These are phyloP conservation scores for Callorhinus ursinus DNA, from an alignment of 2,113 vertebrate species.

Conservation along the genomic window DNA sequence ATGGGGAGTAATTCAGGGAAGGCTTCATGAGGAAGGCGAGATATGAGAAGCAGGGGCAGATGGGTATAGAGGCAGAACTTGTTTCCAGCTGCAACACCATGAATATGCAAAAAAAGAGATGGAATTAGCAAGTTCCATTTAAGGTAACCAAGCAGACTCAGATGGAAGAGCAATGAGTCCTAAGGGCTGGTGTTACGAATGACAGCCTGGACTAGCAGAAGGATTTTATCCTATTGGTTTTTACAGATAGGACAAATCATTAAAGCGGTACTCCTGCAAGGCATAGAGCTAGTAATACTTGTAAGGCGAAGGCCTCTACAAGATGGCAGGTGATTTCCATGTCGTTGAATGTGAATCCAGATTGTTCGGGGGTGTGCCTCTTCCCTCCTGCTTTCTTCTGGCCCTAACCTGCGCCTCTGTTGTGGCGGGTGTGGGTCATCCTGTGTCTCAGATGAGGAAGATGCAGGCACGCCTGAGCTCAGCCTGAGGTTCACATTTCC, in stretches of 20 bases:
- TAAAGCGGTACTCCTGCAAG: accelerated
- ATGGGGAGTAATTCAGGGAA: neutral
- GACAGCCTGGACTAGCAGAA: neutral
- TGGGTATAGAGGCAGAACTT: accelerated
- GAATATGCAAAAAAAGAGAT: too few relatives aligned
- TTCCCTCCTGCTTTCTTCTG: neutral
- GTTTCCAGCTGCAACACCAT: neutral
- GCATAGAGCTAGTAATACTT: accelerated
- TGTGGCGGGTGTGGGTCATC: accelerated
- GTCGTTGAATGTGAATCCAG: neutral
- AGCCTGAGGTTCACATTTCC: neutral
- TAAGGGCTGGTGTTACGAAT: too few relatives aligned
- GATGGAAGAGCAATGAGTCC: neutral
- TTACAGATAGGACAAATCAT: neutral
- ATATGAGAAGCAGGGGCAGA: neutral
- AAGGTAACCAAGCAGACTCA: neutral
- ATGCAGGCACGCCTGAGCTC: neutral
- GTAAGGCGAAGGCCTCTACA: neutral
- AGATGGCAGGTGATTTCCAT: neutral
- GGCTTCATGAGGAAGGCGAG: neutral
- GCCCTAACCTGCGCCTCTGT: too few relatives aligned
- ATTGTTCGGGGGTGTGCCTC: accelerated
- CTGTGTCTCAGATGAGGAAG: neutral
- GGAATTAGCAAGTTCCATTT: neutral
- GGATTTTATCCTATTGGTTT: neutral